Base-by-base conservation (phyloP, 2,113 vertebrate species). In the Lipophrys pholis region DNA sequence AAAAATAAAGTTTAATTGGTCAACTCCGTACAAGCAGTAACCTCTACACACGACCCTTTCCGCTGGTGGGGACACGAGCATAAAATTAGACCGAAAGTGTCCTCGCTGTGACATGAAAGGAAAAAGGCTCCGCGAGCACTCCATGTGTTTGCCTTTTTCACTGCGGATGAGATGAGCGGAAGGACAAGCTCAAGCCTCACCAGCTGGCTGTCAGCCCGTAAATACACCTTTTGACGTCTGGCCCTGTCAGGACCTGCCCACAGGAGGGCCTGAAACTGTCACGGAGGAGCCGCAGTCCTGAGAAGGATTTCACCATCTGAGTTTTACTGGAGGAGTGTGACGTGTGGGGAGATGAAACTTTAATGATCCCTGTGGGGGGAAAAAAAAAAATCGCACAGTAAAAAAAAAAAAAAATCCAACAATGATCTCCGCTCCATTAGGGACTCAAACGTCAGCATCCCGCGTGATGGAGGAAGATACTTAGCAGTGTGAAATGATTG, bases 131-230 rank as follows among this genome's bases (percentile, higher is more conserved):
- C 55, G 41, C 51, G 59, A 73, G 68, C 14, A 45, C 49, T 73
- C 51, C 15, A 3, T 30, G 46, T 79, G 71, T 68, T 66, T 78
- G 50, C 76, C 78, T 76, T 87, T 30, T 75, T 73, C 63, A 53
- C 46, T 30, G 53, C 68, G 68, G 65, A 82, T 83, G 77, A 69
- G 53, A 66, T 72, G 85, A 82, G 43, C 52, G 56, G 78, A 86
- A 86, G 82, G 80, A 88, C 84, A 60, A 63, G 76, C 70, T 82
- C 54, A 72, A 74, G 72, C 58, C 81, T 81, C 62, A 81, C 84
- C 88, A 90, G 80, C 80, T 90, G 84, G 86, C 59, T 83, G 72
- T 85, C 84, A 82, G 59, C 59, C 66, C 84, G 73, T 76, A 82
- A 85, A 80, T 76, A 80, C 73, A 81, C 80, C 86, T 80, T 69